These are phyloP conservation scores for Cyclargus thomasi DNA, from an alignment of 1,140 invertebrate species.

Conservation along the genomic window DNA sequence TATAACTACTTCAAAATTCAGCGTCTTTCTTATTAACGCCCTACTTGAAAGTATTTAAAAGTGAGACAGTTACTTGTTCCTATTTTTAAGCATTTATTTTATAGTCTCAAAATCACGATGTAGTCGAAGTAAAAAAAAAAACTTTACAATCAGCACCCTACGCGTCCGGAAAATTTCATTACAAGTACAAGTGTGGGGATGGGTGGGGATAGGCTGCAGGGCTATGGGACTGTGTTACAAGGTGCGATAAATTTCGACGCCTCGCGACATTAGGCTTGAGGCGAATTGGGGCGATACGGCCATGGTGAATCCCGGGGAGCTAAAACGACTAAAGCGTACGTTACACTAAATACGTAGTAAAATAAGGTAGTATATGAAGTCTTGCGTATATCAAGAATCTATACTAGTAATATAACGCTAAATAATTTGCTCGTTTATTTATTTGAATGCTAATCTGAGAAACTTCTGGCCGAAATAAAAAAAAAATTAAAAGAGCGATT, in stretches of 20 bases:
- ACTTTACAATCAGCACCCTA: neutral
- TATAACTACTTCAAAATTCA: no score
- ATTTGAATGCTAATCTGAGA: no score
- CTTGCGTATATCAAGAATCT: no score
- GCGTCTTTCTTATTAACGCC: no score
- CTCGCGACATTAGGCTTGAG: constrained; percentile 61
- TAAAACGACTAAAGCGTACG: constrained; percentile 54
- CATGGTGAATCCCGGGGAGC: constrained; percentile 55
- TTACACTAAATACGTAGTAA: neutral
- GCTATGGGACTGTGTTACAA: constrained; percentile 60
- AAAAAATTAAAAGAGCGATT: no score
- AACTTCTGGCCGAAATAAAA: no score
- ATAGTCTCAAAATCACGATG: neutral
- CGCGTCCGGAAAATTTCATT: constrained; percentile 67
- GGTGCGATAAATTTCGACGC: constrained; percentile 67
- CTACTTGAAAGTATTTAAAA: no score
- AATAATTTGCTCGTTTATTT: no score
- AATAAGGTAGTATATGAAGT: neutral
- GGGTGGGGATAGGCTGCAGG: constrained; percentile 40
- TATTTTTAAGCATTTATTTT: neutral
- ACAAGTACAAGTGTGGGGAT: constrained; percentile 71
- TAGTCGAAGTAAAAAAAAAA: neutral
- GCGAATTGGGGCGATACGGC: constrained; percentile 46
- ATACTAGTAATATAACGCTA: no score
- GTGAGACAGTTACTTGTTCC: no score